Evolutionary conservation across 2,888 invertebrate species (phyloP).

Genomic region (Tolmerus cingulatus): DNA sequence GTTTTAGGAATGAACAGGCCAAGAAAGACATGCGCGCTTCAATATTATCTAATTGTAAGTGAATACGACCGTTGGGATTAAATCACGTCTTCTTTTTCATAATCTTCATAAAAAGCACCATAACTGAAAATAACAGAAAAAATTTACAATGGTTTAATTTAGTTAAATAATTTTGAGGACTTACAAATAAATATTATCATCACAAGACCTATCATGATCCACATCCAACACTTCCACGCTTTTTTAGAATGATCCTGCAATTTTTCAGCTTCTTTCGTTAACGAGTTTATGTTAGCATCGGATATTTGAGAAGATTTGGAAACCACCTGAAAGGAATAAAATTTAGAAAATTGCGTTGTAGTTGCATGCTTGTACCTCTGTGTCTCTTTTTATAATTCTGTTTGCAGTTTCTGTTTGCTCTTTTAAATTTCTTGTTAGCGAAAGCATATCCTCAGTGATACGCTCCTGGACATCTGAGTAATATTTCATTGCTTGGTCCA

Average conservation of each 20-base stretch:
- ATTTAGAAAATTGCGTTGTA: slow-evolving; percentile 1
- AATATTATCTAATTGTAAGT: neutral
- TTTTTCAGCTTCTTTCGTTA: slow-evolving; percentile 82
- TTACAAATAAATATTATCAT: slow-evolving; percentile 87
- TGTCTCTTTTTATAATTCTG: slow-evolving; percentile 88
- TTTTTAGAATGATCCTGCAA: slow-evolving; percentile 85
- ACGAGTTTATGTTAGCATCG: slow-evolving; percentile 77
- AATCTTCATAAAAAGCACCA: slow-evolving; percentile 92
- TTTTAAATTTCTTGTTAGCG: slow-evolving; percentile 84
- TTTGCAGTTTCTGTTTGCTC: slow-evolving; percentile 91
- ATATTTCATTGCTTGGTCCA: slow-evolving; percentile 84
- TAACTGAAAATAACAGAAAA: slow-evolving; percentile 70
- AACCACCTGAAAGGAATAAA: slow-evolving; percentile 66
- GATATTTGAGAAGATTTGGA: slow-evolving; percentile 80
- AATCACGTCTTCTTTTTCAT: slow-evolving; percentile 73
- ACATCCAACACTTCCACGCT: slow-evolving; percentile 94
- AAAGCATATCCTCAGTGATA: slow-evolving; percentile 93
- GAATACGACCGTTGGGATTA: neutral
- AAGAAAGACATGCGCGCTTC: neutral
- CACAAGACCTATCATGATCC: slow-evolving; percentile 88
- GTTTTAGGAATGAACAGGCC: neutral
- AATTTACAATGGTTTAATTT: neutral
- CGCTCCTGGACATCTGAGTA: slow-evolving; percentile 91
- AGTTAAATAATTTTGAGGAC: slow-evolving; percentile 56
- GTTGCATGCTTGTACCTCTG: slow-evolving; percentile 68